Conservation (phyloP, 2,888 invertebrate genomes). For the Stenotaenia linearis region DNA sequence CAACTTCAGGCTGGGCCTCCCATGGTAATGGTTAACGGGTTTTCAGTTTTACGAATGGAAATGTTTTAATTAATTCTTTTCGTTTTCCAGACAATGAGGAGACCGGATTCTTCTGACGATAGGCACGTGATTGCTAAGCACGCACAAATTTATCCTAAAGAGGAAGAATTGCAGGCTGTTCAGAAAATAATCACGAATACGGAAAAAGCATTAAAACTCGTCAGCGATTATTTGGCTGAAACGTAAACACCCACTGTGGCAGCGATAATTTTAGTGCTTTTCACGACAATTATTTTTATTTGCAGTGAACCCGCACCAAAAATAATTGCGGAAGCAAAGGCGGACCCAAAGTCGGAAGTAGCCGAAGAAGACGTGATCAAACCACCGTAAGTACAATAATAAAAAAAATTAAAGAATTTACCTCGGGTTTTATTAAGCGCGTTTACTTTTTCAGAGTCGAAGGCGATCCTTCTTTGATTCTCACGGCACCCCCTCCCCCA, state of each 20-base stretch:
- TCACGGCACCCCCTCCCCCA: not conserved
- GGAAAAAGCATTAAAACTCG: constrained; percentile 87
- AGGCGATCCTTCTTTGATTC: not conserved
- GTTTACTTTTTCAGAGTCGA: not conserved
- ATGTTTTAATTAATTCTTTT: too few species aligned
- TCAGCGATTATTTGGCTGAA: constrained; percentile 81
- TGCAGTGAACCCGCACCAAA: constrained; percentile 3
- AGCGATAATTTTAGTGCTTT: too few species aligned
- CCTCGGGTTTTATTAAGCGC: not conserved
- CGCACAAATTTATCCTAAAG: constrained; percentile 87
- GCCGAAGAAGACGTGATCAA: not conserved
- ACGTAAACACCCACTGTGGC: too few species aligned
- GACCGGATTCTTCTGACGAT: constrained; percentile 91
- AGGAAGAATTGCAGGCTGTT: constrained; percentile 75
- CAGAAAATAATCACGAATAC: constrained; percentile 89
- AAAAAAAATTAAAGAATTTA: too few species aligned
- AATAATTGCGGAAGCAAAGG: not conserved
- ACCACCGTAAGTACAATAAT: not conserved
- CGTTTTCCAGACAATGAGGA: constrained; percentile 56
- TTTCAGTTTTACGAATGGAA: too few species aligned
- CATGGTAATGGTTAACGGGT: too few species aligned
- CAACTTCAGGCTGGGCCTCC: constrained; percentile 35
- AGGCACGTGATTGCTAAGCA: constrained; percentile 90
- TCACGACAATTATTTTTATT: too few species aligned
- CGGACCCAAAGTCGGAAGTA: not conserved